Conservation (phyloP, 2,113 vertebrate genomes). For the Columba livia region DNA sequence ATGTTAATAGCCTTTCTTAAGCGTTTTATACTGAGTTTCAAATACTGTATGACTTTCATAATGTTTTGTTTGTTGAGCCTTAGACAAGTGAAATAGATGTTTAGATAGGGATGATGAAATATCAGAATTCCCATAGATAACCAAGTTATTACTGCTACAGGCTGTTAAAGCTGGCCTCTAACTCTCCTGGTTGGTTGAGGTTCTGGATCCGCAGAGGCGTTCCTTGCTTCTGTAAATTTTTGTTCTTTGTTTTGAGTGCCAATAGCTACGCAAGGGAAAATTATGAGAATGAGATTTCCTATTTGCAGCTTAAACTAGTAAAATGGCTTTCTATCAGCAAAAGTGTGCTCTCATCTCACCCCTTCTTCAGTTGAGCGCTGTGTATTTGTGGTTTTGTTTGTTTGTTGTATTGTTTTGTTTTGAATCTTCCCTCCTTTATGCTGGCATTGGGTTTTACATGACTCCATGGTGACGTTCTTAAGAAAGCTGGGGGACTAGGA, state of each 20-base stretch:
- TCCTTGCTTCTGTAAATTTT: background rate
- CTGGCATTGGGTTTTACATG: background rate
- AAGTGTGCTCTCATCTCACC: background rate
- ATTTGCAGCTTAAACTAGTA: background rate
- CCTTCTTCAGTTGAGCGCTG: background rate
- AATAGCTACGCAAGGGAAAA: background rate
- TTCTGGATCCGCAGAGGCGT: background rate
- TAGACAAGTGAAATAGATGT: background rate
- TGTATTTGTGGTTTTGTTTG: background rate
- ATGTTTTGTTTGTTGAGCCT: background rate
- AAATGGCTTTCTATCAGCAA: background rate
- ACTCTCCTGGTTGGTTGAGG: fast-evolving
- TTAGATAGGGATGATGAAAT: background rate
- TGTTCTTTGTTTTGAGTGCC: background rate
- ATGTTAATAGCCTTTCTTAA: background rate
- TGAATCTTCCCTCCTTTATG: background rate
- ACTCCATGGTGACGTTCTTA: background rate
- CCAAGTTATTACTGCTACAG: fast-evolving
- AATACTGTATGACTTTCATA: background rate
- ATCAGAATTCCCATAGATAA: background rate
- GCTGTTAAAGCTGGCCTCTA: background rate
- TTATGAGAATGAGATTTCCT: background rate
- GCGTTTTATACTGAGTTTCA: background rate
- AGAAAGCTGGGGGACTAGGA: background rate
- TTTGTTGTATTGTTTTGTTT: too few species aligned